Conservation (phyloP, 2,797 vertebrate genomes). For the Mormyrops attenuatus region DNA sequence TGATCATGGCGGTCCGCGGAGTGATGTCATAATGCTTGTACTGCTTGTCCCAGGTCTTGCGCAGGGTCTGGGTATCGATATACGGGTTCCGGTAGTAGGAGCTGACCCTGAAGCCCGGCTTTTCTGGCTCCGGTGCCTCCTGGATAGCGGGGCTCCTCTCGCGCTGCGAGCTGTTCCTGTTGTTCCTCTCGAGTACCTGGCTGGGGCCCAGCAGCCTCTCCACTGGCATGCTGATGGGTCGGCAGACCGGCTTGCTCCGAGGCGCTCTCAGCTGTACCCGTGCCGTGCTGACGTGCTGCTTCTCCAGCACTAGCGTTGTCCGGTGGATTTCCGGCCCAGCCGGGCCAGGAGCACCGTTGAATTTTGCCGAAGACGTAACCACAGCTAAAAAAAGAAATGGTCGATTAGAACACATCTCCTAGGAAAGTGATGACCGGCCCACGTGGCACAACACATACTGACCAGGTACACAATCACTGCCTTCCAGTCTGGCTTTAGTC, state of each 20-base stretch:
- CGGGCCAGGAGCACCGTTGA: constrained; percentile 52
- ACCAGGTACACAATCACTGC: constrained; percentile 53
- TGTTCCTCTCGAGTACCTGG: constrained; percentile 69
- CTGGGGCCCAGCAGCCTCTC: constrained; percentile 64
- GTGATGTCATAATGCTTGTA: constrained; percentile 81
- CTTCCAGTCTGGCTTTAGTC: constrained; percentile 50
- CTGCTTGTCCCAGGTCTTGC: constrained; percentile 79
- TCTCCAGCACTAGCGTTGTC: constrained; percentile 50
- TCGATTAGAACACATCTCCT: not conserved
- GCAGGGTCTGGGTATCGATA: constrained; percentile 72
- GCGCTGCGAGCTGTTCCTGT: constrained; percentile 51
- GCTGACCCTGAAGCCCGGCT: constrained; percentile 53
- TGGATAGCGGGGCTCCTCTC: constrained; percentile 61
- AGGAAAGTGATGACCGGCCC: not conserved
- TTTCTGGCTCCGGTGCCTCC: constrained; percentile 71
- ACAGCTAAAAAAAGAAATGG: constrained; percentile 29
- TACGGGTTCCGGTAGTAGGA: constrained; percentile 74
- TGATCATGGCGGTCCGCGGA: constrained; percentile 75
- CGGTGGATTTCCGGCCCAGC: constrained; percentile 57
- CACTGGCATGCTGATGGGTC: constrained; percentile 87
- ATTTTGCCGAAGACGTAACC: constrained; percentile 50
- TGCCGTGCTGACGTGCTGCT: constrained; percentile 50
- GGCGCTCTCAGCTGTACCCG: constrained; percentile 69
- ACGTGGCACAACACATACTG: constrained; percentile 39
- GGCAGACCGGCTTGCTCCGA: constrained; percentile 57